These are phyloP conservation scores for Phoenoteleia sp. DNA, from an alignment of 2,888 invertebrate species.

Conservation along the genomic window DNA sequence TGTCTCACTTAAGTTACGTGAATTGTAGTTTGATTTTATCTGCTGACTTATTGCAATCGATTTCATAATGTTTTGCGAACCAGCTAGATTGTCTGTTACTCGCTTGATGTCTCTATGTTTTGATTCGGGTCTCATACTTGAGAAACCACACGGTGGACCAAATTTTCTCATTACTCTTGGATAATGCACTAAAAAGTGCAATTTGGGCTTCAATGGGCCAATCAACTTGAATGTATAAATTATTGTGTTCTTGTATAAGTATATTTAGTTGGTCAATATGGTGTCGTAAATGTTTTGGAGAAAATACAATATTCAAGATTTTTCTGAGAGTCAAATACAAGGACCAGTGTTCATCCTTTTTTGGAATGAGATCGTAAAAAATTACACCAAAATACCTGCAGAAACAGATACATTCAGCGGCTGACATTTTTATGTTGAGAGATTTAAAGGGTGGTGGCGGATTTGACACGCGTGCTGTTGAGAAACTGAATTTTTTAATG, in stretches of 20 bases:
- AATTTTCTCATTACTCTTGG: not conserved
- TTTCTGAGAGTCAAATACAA: conserved; percentile 35
- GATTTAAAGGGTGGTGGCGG: conserved; percentile 7
- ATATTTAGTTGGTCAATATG: conserved; percentile 23
- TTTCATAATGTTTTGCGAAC: conserved; percentile 1
- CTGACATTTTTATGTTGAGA: conserved; percentile 36
- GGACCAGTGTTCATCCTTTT: conserved; percentile 22
- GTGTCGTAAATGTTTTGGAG: not conserved
- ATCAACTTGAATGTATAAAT: conserved; percentile 6
- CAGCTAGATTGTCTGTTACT: conserved; percentile 6
- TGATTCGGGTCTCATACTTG: not conserved
- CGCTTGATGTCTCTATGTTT: not conserved
- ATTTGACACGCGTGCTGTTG: conserved; percentile 10
- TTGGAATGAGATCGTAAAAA: conserved; percentile 19
- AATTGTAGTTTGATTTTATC: not conserved
- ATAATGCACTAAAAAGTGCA: conserved; percentile 6
- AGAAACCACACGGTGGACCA: not conserved
- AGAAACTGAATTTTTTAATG: conserved; percentile 19
- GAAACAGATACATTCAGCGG: conserved; percentile 38
- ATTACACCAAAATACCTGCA: conserved; percentile 32
- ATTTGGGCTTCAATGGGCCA: conserved; percentile 12
- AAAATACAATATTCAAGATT: conserved; percentile 25
- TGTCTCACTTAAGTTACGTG: not conserved
- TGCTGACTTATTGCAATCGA: conserved; percentile 1
- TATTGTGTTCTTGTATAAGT: conserved; percentile 32